These are phyloP conservation scores for Temnothorax unifasciatus DNA, from an alignment of 2,888 invertebrate species.

Conservation along the genomic window DNA sequence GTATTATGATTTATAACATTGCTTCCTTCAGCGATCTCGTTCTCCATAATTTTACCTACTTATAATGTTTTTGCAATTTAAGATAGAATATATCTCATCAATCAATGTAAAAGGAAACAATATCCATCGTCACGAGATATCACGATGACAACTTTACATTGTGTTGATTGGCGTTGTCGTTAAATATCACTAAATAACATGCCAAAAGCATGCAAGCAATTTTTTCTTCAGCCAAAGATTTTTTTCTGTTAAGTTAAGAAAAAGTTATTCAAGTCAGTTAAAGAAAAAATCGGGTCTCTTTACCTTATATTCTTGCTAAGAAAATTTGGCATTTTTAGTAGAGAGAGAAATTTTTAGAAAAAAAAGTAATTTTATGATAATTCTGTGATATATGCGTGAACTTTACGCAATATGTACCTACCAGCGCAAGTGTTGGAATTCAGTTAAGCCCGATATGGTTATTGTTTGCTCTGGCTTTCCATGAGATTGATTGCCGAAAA, in stretches of 20 bases:
- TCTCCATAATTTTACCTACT: not conserved
- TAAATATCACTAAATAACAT: not conserved
- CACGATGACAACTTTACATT: not conserved
- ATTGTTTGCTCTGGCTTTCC: slow-evolving; percentile 34
- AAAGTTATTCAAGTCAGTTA: no score
- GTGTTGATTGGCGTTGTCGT: not conserved
- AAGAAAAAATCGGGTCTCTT: no score
- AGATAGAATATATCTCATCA: not conserved
- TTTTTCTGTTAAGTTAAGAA: not conserved
- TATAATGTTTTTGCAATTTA: not conserved
- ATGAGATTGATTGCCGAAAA: slow-evolving; percentile 29
- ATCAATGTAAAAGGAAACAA: not conserved
- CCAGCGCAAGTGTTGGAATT: slow-evolving; percentile 27
- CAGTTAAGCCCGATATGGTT: slow-evolving; percentile 24
- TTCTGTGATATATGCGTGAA: not conserved
- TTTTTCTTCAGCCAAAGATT: not conserved
- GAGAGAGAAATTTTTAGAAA: not conserved
- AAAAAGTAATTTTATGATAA: not conserved
- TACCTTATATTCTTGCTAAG: not conserved
- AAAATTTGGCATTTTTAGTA: not conserved
- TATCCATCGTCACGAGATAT: not conserved
- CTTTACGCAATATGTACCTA: not conserved
- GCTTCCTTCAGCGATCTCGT: not conserved
- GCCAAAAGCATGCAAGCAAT: not conserved
- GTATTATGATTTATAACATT: slow-evolving; percentile 5